These are phyloP conservation scores for Psittacula cyanocephala DNA, from an alignment of 2,113 vertebrate species.

Conservation along the genomic window DNA sequence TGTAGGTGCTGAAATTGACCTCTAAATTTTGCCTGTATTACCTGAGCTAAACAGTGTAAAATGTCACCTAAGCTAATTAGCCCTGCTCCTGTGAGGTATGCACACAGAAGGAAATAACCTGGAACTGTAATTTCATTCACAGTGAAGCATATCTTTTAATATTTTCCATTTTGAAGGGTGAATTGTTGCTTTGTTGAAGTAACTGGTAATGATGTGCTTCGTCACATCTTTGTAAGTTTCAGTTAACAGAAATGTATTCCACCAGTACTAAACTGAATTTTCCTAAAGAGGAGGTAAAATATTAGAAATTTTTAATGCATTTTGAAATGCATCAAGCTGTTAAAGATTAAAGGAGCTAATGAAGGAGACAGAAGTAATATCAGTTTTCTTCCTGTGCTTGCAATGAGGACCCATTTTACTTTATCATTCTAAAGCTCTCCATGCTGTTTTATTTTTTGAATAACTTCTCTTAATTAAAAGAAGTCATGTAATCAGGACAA, in stretches of 20 bases:
- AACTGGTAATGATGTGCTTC: neutral
- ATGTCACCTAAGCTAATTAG: neutral
- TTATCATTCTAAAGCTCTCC: neutral
- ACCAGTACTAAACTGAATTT: neutral
- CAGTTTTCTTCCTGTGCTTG: neutral
- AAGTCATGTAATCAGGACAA: neutral
- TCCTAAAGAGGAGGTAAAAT: neutral
- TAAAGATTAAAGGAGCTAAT: neutral
- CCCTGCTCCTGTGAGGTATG: neutral
- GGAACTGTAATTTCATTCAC: neutral
- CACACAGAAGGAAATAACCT: neutral
- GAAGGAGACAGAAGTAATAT: neutral
- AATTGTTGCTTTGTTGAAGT: neutral
- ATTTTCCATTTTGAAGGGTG: neutral
- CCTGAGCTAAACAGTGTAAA: neutral
- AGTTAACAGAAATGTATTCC: neutral
- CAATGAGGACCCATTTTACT: neutral
- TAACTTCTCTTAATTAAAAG: slow-evolving; percentile 1
- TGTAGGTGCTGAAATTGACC: neutral
- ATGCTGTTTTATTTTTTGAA: neutral
- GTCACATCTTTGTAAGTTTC: neutral
- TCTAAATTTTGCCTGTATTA: neutral
- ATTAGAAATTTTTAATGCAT: neutral
- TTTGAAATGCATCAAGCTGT: neutral
- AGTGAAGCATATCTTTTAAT: neutral